A percentile compares a stretch with the other conserved stretches of the same genome.
Conservation (phyloP, 2,113 vertebrate species). For the Equus quagga region DNA sequence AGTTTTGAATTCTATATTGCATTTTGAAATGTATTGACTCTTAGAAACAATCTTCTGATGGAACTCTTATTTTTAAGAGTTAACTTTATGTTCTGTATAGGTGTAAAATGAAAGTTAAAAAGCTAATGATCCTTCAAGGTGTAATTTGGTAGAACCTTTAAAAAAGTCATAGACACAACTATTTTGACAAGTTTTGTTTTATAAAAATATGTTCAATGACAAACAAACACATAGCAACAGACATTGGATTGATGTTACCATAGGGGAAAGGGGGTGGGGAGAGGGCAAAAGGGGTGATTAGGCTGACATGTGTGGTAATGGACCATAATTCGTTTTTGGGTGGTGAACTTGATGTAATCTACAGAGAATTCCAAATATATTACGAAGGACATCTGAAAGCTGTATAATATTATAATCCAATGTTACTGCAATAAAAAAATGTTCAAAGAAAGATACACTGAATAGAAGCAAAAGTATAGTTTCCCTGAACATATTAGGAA, state of each 20-base stretch:
- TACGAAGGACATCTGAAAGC: too few species aligned
- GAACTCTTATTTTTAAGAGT: not conserved
- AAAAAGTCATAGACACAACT: not conserved
- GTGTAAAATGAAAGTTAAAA: not conserved
- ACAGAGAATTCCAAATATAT: too few species aligned
- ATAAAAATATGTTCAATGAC: not conserved
- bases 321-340: too few species aligned
- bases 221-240: too few species aligned
- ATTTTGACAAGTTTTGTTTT: not conserved
- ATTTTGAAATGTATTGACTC: not conserved
- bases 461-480: not conserved
- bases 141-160: not conserved
- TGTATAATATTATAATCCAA: too few species aligned
- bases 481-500: not conserved
- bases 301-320: too few species aligned
- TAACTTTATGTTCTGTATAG: not conserved
- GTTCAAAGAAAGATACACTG: not conserved
- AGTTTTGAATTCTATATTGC: not conserved
- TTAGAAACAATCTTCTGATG: not conserved
- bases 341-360: too few species aligned
- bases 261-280: too few species aligned
- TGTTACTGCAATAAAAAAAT: too few species aligned
- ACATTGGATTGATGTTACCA: too few species aligned
- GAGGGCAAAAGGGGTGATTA: too few species aligned
- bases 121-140: not conserved